These are phyloP conservation scores for Xanthia togata DNA, from an alignment of 2,888 invertebrate genomes.

Conservation along the genomic window DNA sequence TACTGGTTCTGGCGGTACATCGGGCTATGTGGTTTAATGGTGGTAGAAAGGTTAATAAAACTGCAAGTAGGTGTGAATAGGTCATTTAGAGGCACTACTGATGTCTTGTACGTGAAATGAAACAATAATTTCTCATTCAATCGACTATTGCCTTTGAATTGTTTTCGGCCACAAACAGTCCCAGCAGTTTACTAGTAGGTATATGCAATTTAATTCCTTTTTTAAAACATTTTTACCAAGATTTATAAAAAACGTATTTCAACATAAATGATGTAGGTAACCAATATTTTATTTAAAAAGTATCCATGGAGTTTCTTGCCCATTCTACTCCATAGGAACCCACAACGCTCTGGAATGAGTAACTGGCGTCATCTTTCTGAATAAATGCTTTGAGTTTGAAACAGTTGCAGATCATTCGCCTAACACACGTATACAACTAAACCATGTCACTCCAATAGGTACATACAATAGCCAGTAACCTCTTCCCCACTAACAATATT, in stretches of 20 bases:
- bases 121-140: not conserved
- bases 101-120: not conserved
- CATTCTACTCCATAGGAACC: no score
- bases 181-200: not conserved
- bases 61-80: no score
- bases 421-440: not conserved
- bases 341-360: not conserved
- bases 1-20: not conserved
- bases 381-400: not conserved
- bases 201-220: not conserved
- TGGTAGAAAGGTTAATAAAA: not conserved
- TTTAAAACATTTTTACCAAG: not conserved
- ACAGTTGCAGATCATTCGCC: not conserved
- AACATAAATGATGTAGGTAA: not conserved
- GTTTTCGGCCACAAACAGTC: not conserved
- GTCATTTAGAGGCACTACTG: not conserved
- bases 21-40: not conserved
- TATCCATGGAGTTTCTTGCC: not conserved
- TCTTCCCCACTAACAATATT: conserved; percentile 35
- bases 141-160: no score
- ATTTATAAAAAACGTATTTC: not conserved
- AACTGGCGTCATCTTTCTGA: not conserved
- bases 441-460: not conserved
- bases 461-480: not conserved
- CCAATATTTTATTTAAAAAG: not conserved